These are phyloP conservation scores for Adela reaumurella DNA, from an alignment of 2,888 invertebrate species.

Conservation along the genomic window DNA sequence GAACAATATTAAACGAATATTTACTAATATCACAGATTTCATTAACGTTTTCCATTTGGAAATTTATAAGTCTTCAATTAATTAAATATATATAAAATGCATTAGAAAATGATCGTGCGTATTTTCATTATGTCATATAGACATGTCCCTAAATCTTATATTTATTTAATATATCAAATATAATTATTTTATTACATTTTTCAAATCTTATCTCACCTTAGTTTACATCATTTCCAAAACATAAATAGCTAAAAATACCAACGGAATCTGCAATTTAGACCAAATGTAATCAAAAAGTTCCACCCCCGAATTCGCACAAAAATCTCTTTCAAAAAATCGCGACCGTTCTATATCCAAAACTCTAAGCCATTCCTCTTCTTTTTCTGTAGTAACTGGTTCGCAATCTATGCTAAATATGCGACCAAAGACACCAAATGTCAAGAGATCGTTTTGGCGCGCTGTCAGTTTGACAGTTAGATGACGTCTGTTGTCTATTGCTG, in stretches of 20 bases:
- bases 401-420: constrained; percentile 8
- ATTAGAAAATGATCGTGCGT: no score
- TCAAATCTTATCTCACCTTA: constrained; percentile 1
- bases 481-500: background rate
- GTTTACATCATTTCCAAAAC: constrained; percentile 45
- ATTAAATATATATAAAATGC: no score
- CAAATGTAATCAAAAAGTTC: constrained; percentile 35
- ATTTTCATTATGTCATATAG: no score
- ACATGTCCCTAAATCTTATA: no score
- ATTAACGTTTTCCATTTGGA: no score
- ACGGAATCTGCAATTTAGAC: constrained; percentile 33
- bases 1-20: no score
- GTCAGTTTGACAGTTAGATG: constrained; percentile 1
- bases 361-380: background rate
- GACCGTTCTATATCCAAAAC: background rate
- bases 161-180: constrained; percentile 4
- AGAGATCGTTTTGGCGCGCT: constrained; percentile 14
- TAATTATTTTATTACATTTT: constrained; percentile 4
- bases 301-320: background rate
- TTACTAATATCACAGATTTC: no score
- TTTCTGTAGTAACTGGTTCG: background rate
- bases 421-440: constrained; percentile 30
- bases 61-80: no score
- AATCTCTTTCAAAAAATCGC: no score
- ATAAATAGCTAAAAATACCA: constrained; percentile 40